Conservation (phyloP, 2,888 invertebrate genomes). For the Mythimna lalbum region DNA sequence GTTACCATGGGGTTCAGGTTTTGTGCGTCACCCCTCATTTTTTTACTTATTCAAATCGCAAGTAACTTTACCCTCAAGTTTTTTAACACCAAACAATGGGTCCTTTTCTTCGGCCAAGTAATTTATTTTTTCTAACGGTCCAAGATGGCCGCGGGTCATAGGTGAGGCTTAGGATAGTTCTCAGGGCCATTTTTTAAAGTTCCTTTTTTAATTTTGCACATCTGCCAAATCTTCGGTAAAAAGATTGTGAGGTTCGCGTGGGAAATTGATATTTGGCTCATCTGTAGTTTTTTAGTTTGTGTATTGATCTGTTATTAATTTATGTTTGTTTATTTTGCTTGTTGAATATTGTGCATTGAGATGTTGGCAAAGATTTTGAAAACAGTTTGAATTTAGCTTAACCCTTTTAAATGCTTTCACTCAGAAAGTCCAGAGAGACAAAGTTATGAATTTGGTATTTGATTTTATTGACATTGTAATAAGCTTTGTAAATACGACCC, state of each 20-base stretch:
- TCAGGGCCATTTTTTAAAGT: constrained; percentile 83
- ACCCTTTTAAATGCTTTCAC: background rate
- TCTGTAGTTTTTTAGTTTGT: constrained; percentile 46
- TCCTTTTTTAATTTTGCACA: constrained; percentile 81
- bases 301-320: constrained; percentile 55
- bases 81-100: constrained; percentile 85
- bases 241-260: constrained; percentile 71
- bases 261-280: constrained; percentile 67
- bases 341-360: background rate
- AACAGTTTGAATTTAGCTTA: background rate
- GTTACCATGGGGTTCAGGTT: constrained; percentile 75
- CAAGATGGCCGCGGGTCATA: constrained; percentile 88
- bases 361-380: background rate
- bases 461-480: constrained; percentile 7
- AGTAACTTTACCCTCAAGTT: constrained; percentile 84
- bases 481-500: background rate
- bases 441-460: background rate
- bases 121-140: constrained; percentile 87
- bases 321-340: constrained; percentile 35
- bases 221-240: constrained; percentile 78
- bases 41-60: constrained; percentile 87
- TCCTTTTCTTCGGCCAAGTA: constrained; percentile 81
- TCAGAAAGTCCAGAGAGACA: background rate
- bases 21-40: constrained; percentile 83
- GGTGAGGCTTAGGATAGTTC: constrained; percentile 85